Evolutionary conservation across 1,140 invertebrate species (phyloP), one percentile per base, ranked within the genome.

Genomic region (Meteorus sp.): DNA sequence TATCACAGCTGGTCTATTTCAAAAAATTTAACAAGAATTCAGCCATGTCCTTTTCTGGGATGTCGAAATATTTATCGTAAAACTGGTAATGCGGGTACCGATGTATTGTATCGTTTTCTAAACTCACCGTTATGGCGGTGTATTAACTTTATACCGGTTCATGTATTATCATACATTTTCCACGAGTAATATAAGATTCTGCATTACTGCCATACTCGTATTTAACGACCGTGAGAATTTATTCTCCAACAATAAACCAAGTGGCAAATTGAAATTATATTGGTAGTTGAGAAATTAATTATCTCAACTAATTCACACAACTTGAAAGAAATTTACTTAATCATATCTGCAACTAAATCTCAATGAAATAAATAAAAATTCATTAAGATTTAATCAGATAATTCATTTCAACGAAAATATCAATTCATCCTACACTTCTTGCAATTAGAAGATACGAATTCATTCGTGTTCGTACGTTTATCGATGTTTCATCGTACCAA

Each of bases 171-270:
- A 43, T n/a, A n/a, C n/a, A 57, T 57, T 17, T 11, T n/a, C n/a
- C 13, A 22, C 8, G 20, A 37, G 6, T 9, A 23, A 7, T 47
- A 11, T 35, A 23, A 33, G 27, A 47, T 47, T 56, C 11, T 20
- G 22, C 41, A 22, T 44, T 44, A 45, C 41, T 19, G 13, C 31
- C 29, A 15, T n/a, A 33, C 29, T 22, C n/a, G 19, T 47, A 35
- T 39, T 33, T 23, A 35, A 48, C 33, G 23, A 57, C 37, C 55
- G 44, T 57, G 55, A 57, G 55, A 57, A 57, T 39, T 39, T 48
- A 48, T 57, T 57, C 22, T 47, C n/a, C 23, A 13, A 27, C 19
- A 25, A 44, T 50, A 50, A 52, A 22, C 50, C 7, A 11, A 11
- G n/a, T 39, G 19, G 31, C 31, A 52, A 52, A 52, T 37, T 52